Evolutionary conservation across 2,113 vertebrate species (phyloP).

Genomic region (Heliornis fulica): DNA sequence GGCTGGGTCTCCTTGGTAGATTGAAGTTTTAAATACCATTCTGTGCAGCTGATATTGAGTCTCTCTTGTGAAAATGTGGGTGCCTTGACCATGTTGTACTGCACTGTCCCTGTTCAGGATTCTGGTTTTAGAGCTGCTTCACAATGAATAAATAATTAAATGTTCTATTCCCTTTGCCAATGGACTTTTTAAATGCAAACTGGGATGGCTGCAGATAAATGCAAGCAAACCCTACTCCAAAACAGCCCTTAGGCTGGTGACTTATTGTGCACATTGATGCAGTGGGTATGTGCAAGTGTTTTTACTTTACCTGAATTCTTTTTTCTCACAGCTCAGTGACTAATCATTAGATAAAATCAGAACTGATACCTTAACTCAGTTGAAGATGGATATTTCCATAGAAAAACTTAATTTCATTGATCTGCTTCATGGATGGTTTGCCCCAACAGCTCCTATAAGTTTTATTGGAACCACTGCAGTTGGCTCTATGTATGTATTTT

Average conservation of each 20-base stretch:
- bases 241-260: neutral
- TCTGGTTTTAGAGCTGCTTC: neutral
- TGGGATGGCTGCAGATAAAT: neutral
- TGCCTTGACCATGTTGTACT: neutral
- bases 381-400: neutral
- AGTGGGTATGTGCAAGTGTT: neutral
- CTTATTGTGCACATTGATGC: neutral
- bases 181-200: neutral
- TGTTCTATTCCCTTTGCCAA: neutral
- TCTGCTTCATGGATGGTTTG: neutral
- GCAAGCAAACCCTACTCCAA: neutral
- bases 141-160: neutral
- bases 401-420: neutral
- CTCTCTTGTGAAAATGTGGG: neutral
- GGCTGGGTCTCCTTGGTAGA: neutral
- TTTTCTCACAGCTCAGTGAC: neutral
- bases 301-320: neutral
- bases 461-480: neutral
- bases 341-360: neutral
- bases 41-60: neutral
- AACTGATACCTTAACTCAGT: neutral
- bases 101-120: neutral
- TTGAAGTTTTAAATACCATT: neutral
- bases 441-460: fast-evolving
- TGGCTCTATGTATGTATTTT: neutral